Conservation (phyloP, 2,888 invertebrate species). For the Coelinius sp. region DNA sequence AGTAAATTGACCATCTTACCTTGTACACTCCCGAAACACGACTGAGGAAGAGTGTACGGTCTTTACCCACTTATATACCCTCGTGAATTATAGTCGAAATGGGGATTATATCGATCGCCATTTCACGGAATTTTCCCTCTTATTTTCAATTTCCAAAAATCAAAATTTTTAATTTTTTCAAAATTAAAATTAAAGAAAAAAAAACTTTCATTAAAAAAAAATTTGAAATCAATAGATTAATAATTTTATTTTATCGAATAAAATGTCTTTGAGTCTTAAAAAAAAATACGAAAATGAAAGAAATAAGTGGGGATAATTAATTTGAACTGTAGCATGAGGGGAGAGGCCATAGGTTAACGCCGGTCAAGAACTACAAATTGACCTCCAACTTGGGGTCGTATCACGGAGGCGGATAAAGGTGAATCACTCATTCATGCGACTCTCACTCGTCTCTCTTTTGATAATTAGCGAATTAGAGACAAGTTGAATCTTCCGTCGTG, state of each 20-base stretch:
- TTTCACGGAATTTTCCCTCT: background rate
- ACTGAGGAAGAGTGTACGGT: background rate
- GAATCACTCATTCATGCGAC: conserved; percentile 60
- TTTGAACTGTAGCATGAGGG: background rate
- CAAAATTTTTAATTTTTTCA: background rate
- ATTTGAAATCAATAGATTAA: background rate
- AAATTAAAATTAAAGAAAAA: background rate
- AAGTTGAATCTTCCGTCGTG: conserved; percentile 47
- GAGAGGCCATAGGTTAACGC: conserved; percentile 55
- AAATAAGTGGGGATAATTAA: conserved; percentile 10
- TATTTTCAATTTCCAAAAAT: background rate
- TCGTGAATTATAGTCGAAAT: background rate
- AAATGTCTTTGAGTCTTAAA: too few species aligned
- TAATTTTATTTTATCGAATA: too few species aligned
- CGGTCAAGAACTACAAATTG: conserved; percentile 64
- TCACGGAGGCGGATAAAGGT: conserved; percentile 54
- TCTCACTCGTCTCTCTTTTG: conserved; percentile 43
- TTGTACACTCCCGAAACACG: background rate
- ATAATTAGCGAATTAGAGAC: conserved; percentile 50
- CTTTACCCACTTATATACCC: background rate
- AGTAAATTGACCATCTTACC: background rate
- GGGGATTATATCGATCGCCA: background rate
- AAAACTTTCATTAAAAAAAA: background rate
- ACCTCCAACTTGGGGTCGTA: conserved; percentile 59
- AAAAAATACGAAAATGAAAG: background rate